Conservation (phyloP, 2,797 vertebrate species). For the Anomalospiza imberbis region DNA sequence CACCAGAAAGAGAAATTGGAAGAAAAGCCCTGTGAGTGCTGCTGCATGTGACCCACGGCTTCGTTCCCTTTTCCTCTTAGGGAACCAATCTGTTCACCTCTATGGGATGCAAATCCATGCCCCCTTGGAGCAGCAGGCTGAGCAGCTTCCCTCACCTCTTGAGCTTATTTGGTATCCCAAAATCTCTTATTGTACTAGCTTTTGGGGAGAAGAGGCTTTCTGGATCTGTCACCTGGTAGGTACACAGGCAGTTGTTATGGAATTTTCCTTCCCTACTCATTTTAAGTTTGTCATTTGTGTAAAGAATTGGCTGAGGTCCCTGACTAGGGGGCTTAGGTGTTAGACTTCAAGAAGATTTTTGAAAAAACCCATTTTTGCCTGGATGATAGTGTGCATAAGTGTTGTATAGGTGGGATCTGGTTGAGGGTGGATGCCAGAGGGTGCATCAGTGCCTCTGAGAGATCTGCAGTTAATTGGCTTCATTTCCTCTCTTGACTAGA, state of each 20-base stretch:
- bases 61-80: not conserved
- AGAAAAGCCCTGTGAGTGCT: not conserved
- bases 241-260: too few species aligned
- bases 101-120: not conserved
- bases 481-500: not conserved
- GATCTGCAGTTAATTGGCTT: not conserved
- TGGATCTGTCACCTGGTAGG: not conserved
- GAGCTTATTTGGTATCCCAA: not conserved
- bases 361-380: not conserved
- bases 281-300: not conserved
- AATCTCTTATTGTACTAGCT: accelerated
- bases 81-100: not conserved
- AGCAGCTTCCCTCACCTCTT: not conserved
- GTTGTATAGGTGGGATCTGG: not conserved
- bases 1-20: not conserved
- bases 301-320: not conserved
- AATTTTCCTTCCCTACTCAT: not conserved
- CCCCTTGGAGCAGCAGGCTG: not conserved
- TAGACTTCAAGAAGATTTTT: not conserved
- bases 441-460: not conserved
- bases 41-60: not conserved
- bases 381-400: not conserved
- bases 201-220: not conserved
- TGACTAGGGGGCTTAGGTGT: not conserved
- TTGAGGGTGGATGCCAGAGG: not conserved